Evolutionary conservation across 2,797 vertebrate species (phyloP), one percentile per base, ranked within the genome.

Genomic region (Bovichtus diacanthus): DNA sequence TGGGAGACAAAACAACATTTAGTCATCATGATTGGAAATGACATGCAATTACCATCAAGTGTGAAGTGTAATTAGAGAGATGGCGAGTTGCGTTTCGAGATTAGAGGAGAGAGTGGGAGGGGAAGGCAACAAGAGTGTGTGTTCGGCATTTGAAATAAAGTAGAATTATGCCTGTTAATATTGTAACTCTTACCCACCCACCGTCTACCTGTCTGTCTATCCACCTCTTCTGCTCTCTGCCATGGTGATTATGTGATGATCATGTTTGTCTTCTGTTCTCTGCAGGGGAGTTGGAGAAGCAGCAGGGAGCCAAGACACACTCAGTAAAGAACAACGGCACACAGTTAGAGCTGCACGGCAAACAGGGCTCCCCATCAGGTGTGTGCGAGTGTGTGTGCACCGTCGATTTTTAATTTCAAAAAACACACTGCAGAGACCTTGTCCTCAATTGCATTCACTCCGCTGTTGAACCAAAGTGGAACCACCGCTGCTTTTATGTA

Each of bases 271-370:
- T 70, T 74, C 36, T 83, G 21, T 54, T 83, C 70, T 84, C 47
- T 70, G 53, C 84, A 99, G 98, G 98, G 98, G 98, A 99, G 85
- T 91, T 99, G 87, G 98, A 99, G 89, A 99, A 97, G 89, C 98
- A 99, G 88, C 98, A 98, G 88, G 97, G 97, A 34, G 88, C 95
- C 62, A 98, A 97, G 94, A 89, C 94, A 0, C 96, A 96, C 74
- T 94, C 97, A 0, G 92, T 96, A 84, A 98, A 97, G 90, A 96
- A 95, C 1, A 96, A 95, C 0, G 97, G 97, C 86, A 95, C 97
- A 68, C 98, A 97, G 92, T 94, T 96, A 82, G 97, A 98, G 76
- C 91, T 96, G 21, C 96, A 95, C 36, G 94, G 95, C 50, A 99
- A 97, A 90, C 97, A 92, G 76, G 87, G 88, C 81, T 94, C 93